These are phyloP conservation scores for Leucoma salicis DNA, from an alignment of 2,888 invertebrate species.

Conservation along the genomic window DNA sequence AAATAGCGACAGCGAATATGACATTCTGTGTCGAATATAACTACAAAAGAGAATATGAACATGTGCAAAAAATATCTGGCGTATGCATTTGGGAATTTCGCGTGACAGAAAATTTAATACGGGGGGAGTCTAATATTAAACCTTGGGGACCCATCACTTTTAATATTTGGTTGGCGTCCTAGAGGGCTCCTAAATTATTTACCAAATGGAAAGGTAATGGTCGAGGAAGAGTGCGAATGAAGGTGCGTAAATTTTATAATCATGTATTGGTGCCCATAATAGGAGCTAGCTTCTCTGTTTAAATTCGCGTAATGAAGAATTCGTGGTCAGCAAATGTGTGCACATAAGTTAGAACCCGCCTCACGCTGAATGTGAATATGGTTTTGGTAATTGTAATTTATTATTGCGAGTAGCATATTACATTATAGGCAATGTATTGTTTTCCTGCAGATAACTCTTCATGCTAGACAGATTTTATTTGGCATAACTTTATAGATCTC, in stretches of 20 bases:
- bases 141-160: conserved; percentile 81
- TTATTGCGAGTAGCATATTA: conserved; percentile 10
- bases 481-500: too few relatives aligned
- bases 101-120: conserved; percentile 82
- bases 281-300: conserved; percentile 52
- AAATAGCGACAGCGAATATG: conserved; percentile 55
- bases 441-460: too few relatives aligned
- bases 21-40: conserved; percentile 78
- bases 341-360: conserved; percentile 39
- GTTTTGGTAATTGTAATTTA: conserved; percentile 60
- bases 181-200: conserved; percentile 80
- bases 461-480: too few relatives aligned
- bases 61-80: conserved; percentile 81
- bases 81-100: conserved; percentile 81
- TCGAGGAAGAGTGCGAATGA: conserved; percentile 76
- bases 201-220: conserved; percentile 82
- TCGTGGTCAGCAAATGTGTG: conserved; percentile 45
- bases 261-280: conserved; percentile 70
- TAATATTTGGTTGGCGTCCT: conserved; percentile 80
- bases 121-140: conserved; percentile 81
- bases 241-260: conserved; percentile 80
- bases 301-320: conserved; percentile 64
- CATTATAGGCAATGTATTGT: background rate
- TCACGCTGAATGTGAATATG: conserved; percentile 53
- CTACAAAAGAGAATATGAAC: conserved; percentile 77